These are phyloP conservation scores for Caenorhabditis sulstoni DNA, from an alignment of 2,888 invertebrate genomes.

Conservation along the genomic window DNA sequence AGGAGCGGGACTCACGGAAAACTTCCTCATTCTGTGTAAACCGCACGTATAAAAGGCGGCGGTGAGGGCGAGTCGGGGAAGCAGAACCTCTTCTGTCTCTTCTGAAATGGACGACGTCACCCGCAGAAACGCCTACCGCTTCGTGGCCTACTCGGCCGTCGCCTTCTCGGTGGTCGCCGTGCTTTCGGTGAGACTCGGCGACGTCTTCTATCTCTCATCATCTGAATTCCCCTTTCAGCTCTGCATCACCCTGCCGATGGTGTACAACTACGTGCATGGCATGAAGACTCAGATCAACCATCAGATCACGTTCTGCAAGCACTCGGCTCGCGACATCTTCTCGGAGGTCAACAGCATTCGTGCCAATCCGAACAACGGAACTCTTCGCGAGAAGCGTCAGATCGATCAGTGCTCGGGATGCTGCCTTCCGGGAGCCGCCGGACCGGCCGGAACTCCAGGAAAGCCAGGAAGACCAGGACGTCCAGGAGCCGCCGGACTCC, in stretches of 20 bases:
- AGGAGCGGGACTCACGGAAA: background rate
- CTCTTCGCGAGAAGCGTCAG: conserved; percentile 64
- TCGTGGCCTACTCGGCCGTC: conserved; percentile 9
- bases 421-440: conserved; percentile 72
- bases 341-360: conserved; percentile 69
- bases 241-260: conserved; percentile 57
- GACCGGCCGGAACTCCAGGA: conserved; percentile 68
- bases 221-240: conserved; percentile 31
- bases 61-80: background rate
- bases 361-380: conserved; percentile 58
- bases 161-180: conserved; percentile 5
- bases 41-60: background rate
- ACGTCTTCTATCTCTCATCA: background rate
- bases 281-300: conserved; percentile 55
- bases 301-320: conserved; percentile 57
- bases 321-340: conserved; percentile 67
- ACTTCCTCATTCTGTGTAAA: background rate
- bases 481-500: conserved; percentile 69
- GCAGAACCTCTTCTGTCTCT: background rate
- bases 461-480: conserved; percentile 67
- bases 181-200: background rate
- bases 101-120: conserved; percentile 2
- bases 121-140: conserved; percentile 8
- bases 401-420: conserved; percentile 70
- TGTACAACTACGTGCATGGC: conserved; percentile 55